These are phyloP conservation scores for Cyclura pinguis DNA, from an alignment of 2,797 vertebrate genomes.

Conservation along the genomic window DNA sequence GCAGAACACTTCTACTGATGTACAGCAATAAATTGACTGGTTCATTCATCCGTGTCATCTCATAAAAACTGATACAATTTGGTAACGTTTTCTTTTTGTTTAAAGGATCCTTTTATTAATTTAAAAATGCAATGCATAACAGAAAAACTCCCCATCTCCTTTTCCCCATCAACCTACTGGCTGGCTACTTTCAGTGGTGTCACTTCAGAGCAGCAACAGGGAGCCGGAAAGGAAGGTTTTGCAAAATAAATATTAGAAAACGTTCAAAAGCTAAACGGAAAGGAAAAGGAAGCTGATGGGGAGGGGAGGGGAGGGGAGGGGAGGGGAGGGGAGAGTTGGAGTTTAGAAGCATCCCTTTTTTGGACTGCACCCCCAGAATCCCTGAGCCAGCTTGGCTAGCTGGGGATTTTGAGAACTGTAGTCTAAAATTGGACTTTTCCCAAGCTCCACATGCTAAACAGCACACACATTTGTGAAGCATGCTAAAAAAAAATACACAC, in stretches of 20 bases:
- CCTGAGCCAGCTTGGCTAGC: not conserved
- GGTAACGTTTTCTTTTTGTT: not conserved
- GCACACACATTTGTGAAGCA: too few species aligned
- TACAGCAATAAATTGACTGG: too few species aligned
- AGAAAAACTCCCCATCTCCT: not conserved
- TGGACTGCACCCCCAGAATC: not conserved
- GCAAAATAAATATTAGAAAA: slow-evolving; percentile 18
- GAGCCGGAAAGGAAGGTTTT: not conserved
- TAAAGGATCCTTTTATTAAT: slow-evolving; percentile 35
- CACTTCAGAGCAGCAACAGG: not conserved
- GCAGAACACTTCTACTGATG: not conserved
- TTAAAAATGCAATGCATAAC: slow-evolving; percentile 36
- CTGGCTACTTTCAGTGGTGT: not conserved
- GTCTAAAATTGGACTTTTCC: not conserved
- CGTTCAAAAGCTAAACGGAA: not conserved
- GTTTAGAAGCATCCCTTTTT: not conserved
- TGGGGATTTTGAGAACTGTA: not conserved
- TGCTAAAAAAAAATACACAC: not conserved
- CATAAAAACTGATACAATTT: not conserved
- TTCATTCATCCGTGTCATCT: too few species aligned
- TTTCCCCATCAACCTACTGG: not conserved
- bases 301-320: too few species aligned
- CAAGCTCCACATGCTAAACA: not conserved
- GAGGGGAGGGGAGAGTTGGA: not conserved
- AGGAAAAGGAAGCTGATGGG: not conserved